Percentiles rank a stretch among this genome's conserved stretches.
Evolutionary conservation across 2,113 vertebrate species (phyloP).

Genomic region (Perca fluviatilis): DNA sequence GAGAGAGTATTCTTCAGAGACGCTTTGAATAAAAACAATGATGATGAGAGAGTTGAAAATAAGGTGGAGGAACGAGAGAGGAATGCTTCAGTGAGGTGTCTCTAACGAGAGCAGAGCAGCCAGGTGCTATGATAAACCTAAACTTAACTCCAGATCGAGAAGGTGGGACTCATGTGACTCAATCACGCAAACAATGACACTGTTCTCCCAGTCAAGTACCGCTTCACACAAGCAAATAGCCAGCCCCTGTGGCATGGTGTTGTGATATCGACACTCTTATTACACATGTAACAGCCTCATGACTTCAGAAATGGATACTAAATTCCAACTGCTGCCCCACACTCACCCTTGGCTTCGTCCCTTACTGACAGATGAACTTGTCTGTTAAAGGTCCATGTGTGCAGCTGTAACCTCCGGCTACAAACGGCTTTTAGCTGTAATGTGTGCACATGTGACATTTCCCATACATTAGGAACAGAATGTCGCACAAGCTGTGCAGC

Average conservation of each 20-base stretch:
- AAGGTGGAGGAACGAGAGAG: slow-evolving; percentile 6
- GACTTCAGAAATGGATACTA: slow-evolving; percentile 5
- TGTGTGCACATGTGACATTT: slow-evolving; percentile 66
- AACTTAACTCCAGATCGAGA: not conserved
- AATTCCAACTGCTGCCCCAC: slow-evolving; percentile 20
- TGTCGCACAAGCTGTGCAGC: slow-evolving; percentile 63
- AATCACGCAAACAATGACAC: not conserved
- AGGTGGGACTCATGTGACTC: slow-evolving; percentile 3
- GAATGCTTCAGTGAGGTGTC: slow-evolving; percentile 13
- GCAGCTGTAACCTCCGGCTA: slow-evolving; percentile 49
- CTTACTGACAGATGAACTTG: slow-evolving; percentile 22
- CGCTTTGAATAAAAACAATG: slow-evolving; percentile 20
- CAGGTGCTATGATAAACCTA: not conserved
- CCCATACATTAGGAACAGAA: slow-evolving; percentile 65
- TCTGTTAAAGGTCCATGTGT: slow-evolving; percentile 51
- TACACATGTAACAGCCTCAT: not conserved
- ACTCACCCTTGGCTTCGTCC: not conserved
- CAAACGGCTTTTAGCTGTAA: slow-evolving; percentile 45
- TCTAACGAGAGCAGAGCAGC: slow-evolving; percentile 35
- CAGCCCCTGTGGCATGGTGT: slow-evolving; percentile 7
- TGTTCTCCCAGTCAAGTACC: slow-evolving; percentile 20
- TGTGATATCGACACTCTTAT: slow-evolving; percentile 14
- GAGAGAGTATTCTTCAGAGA: slow-evolving; percentile 44
- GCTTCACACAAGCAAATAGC: slow-evolving; percentile 30
- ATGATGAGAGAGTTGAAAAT: slow-evolving; percentile 29